These are phyloP conservation scores for Xestia rhomboidea DNA, from an alignment of 2,888 invertebrate genomes.

Conservation along the genomic window DNA sequence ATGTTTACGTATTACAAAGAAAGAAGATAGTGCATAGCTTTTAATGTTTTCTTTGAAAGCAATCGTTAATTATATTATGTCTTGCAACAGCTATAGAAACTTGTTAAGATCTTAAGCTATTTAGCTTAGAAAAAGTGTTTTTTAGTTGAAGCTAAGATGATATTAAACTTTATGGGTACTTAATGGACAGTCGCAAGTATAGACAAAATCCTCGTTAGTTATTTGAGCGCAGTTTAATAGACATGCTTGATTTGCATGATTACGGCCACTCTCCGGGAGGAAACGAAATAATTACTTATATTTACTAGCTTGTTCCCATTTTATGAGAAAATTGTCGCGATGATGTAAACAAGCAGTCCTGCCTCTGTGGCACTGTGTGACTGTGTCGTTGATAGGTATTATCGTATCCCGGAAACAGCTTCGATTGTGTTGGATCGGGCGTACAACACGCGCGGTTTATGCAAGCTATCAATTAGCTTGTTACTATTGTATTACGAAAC, in stretches of 20 bases:
- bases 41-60: constrained; percentile 28
- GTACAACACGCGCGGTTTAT: constrained; percentile 80
- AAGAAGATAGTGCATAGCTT: constrained; percentile 16
- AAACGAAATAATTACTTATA: constrained; percentile 61
- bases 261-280: constrained; percentile 46
- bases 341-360: constrained; percentile 64
- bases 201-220: constrained; percentile 10
- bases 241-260: constrained; percentile 50
- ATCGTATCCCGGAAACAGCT: constrained; percentile 84
- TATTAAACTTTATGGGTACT: constrained; percentile 1
- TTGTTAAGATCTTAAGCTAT: neutral
- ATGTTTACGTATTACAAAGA: constrained; percentile 20
- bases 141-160: neutral
- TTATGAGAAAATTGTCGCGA: constrained; percentile 59
- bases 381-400: constrained; percentile 71
- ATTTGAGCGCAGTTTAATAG: constrained; percentile 27
- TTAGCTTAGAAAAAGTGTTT: constrained; percentile 1
- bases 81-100: constrained; percentile 11
- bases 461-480: constrained; percentile 88
- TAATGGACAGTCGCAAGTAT: neutral
- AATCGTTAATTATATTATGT: constrained; percentile 26
- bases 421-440: constrained; percentile 78
- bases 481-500: constrained; percentile 86
- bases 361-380: constrained; percentile 62
- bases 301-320: constrained; percentile 57